These are phyloP conservation scores for Steinernema carpocapsae DNA, from an alignment of 2,888 invertebrate species.

Conservation along the genomic window DNA sequence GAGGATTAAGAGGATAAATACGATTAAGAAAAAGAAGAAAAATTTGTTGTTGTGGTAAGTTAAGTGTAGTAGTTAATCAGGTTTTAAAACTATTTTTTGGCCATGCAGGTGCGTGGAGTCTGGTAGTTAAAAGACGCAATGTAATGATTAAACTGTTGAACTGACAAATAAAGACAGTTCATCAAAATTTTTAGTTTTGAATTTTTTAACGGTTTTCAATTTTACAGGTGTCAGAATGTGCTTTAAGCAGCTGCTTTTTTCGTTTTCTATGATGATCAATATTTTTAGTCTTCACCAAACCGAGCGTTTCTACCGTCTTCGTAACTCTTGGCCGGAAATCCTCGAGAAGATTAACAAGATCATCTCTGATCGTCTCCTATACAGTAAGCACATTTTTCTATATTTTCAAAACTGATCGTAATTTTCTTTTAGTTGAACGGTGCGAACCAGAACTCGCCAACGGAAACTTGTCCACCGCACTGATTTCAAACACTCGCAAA, in stretches of 20 bases:
- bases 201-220: not conserved
- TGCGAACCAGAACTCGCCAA: no score
- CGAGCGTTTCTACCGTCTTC: not conserved
- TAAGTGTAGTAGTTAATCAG: not conserved
- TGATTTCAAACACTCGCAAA: slow-evolving; percentile 15
- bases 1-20: slow-evolving; percentile 16
- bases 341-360: slow-evolving; percentile 3
- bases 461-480: not conserved
- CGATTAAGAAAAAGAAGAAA: slow-evolving; percentile 22
- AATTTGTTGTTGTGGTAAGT: slow-evolving; percentile 18
- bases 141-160: not conserved
- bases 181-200: not conserved
- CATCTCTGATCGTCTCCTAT: not conserved
- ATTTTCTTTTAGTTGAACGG: no score
- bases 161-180: no score
- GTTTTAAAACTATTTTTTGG: no score
- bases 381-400: not conserved
- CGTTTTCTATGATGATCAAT: not conserved
- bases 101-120: no score
- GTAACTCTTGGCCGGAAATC: slow-evolving; percentile 12
- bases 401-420: no score
- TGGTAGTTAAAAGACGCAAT: no score
- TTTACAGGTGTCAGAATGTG: no score
- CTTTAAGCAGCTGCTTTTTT: not conserved
- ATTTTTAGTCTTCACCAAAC: slow-evolving; percentile 12